Evolutionary conservation across 2,797 vertebrate species (phyloP).

Genomic region (Hipposideros larvatus): DNA sequence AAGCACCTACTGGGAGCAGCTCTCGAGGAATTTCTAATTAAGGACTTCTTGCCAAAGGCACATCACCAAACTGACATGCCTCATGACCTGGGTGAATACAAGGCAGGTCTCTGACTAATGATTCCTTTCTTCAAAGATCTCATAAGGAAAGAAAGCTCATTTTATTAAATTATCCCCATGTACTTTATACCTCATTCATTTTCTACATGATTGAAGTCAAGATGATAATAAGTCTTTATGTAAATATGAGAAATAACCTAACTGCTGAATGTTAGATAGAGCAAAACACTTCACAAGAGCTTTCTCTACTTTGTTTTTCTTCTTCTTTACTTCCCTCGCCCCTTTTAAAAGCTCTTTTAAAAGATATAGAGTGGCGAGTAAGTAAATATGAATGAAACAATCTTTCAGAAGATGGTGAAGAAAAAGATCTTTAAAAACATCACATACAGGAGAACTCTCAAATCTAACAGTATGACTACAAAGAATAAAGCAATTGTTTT

Average conservation of each 20-base stretch:
- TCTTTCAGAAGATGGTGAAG: constrained; percentile 9
- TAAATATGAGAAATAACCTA: constrained; percentile 62
- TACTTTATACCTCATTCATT: constrained; percentile 12
- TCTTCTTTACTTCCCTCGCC: neutral
- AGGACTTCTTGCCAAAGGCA: constrained; percentile 85
- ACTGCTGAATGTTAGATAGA: neutral
- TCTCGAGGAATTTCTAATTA: constrained; percentile 90
- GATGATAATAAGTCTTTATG: constrained; percentile 56
- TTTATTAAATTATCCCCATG: constrained; percentile 80
- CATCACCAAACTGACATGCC: constrained; percentile 81
- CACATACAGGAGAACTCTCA: neutral
- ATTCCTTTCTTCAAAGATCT: constrained; percentile 80
- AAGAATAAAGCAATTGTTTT: neutral
- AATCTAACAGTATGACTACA: neutral
- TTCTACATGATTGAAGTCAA: constrained; percentile 74
- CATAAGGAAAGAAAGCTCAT: constrained; percentile 80
- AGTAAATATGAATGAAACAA: neutral
- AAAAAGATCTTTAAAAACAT: neutral
- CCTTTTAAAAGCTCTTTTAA: neutral
- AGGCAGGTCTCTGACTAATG: constrained; percentile 82
- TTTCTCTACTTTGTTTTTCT: neutral
- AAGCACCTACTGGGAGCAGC: constrained; percentile 82
- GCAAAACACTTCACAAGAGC: neutral
- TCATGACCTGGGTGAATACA: constrained; percentile 86
- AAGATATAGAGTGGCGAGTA: neutral